Evolutionary conservation across 2,797 vertebrate genomes (phyloP).

Genomic region (Toxotes lorentzi): DNA sequence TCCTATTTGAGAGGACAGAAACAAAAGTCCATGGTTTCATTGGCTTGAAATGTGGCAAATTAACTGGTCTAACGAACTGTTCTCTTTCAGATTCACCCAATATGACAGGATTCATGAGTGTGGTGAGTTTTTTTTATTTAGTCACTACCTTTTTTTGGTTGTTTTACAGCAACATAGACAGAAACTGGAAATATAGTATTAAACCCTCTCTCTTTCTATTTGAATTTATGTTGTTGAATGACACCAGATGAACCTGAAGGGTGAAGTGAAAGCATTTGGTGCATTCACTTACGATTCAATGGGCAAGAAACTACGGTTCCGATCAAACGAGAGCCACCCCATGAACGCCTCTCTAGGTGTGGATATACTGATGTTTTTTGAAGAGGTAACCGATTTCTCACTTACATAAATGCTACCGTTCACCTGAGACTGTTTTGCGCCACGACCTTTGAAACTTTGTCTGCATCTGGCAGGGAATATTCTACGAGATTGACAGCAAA

Average conservation of each 20-base stretch:
- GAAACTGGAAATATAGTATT: not conserved
- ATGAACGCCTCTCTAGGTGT: conserved; percentile 68
- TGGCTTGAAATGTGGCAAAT: not conserved
- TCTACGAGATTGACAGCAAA: conserved; percentile 86
- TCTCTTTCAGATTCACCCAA: conserved; percentile 79
- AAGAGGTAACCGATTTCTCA: conserved; percentile 74
- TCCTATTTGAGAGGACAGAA: not conserved
- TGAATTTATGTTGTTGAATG: conserved; percentile 21
- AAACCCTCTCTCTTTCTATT: conserved; percentile 13
- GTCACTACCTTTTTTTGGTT: not conserved
- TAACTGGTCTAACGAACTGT: not conserved
- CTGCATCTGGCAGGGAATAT: conserved; percentile 67
- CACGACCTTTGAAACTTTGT: conserved; percentile 10
- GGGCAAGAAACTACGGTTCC: conserved; percentile 82
- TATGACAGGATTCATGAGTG: conserved; percentile 75
- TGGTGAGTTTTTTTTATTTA: conserved; percentile 67
- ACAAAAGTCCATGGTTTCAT: not conserved
- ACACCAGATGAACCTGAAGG: conserved; percentile 66
- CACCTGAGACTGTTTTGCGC: not conserved
- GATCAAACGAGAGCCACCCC: conserved; percentile 69
- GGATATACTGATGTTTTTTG: conserved; percentile 84
- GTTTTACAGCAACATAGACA: not conserved
- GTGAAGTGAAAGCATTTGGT: conserved; percentile 66
- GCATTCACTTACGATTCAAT: conserved; percentile 80
- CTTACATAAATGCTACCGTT: not conserved